Evolutionary conservation across 2,888 invertebrate genomes (phyloP), one percentile per base, ranked within the genome.

Genomic region (Imbricaverruca yamaguchii): DNA sequence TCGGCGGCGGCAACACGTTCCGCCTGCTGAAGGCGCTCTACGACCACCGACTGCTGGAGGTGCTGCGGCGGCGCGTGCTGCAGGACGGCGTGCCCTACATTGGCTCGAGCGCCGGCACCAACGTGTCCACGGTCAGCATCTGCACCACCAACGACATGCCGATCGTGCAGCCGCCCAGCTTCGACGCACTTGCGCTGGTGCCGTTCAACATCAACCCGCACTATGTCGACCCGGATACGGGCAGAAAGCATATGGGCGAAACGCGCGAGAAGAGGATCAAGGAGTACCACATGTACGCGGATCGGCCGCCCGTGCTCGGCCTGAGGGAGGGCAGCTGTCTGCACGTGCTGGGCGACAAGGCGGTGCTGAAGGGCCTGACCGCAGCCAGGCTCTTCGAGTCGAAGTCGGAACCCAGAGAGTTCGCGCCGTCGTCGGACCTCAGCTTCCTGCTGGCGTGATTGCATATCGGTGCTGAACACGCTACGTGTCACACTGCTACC

Each of bases 141-240:
- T 90, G 92, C 85, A 94, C 94, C 9, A 94, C 94, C 80, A 95
- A 95, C 89, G 94, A 95, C 86, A 94, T 95, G 94, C 95, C 94
- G 8, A 93, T 95, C 82, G 90, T 90, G n/a, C 91, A 90, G 86
- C 94, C 94, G 69, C 93, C 93, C 56, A 89, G 89, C 80, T 93
- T 94, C 87, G 89, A 91, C 83, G 94, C 92, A 0, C 88, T 94
- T 79, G 89, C 89, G 65, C 88, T 94, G 81, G 91, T 94, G 21
- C 93, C 93, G 9, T 94, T 94, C 86, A 94, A 94, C 86, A 94
- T 94, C 82, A 95, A 95, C 87, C 93, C 94, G 15, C 95, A 95
- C 87, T 95, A 93, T 86, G 87, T 92, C 84, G 94, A 94, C 83
- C 87, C 90, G 56, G 89, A 91, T 84, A 87, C 89, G 15, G 89